phyloP scores from a whole-genome alignment of 2,888 invertebrate species.

The Gastrophysa polygoni region DNA sequence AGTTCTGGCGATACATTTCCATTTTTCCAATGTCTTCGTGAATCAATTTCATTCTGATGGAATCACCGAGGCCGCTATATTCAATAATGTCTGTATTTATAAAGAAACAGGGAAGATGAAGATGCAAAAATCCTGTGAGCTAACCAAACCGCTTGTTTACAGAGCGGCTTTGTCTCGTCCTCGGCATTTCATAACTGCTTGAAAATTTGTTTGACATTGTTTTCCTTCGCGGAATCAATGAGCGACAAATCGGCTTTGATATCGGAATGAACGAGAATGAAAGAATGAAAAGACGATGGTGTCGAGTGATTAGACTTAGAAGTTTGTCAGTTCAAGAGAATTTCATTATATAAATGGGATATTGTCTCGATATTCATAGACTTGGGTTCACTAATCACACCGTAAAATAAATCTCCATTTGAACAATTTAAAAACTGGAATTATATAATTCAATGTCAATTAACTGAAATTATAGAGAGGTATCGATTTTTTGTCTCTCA shows the following conservation, averaged over 20 bases:
- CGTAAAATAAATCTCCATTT: no score
- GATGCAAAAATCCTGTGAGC: not conserved
- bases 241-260: not conserved
- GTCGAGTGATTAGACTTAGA: not conserved
- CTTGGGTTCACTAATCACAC: no score
- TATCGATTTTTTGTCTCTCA: no score
- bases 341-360: not conserved
- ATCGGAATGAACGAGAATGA: not conserved
- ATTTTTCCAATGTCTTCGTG: not conserved
- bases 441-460: no score
- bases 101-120: not conserved
- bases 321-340: not conserved
- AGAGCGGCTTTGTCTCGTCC: conserved; percentile 3
- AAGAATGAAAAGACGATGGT: not conserved
- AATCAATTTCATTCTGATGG: not conserved
- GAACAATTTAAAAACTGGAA: no score
- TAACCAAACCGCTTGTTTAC: conserved; percentile 8
- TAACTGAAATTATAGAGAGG: no score
- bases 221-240: conserved; percentile 1
- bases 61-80: not conserved
- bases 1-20: no score
- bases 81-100: not conserved
- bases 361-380: no score
- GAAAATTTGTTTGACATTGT: conserved; percentile 11
- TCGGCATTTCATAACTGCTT: conserved; percentile 4